phyloP scores from a whole-genome alignment of 2,113 vertebrate species.

The Kryptolebias marmoratus region DNA sequence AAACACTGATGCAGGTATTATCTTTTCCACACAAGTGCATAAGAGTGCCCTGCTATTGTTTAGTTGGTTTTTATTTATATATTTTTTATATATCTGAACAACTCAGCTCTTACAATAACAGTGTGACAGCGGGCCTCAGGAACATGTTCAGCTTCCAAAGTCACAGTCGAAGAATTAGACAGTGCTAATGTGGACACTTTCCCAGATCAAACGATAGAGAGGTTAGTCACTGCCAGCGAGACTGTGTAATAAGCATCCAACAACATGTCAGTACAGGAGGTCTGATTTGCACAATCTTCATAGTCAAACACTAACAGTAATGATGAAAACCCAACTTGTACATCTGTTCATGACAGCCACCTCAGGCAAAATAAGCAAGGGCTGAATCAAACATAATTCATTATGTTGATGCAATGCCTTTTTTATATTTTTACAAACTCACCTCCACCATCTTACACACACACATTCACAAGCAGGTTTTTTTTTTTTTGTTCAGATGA shows the following conservation, averaged over 20 bases:
- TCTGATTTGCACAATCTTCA: conserved; percentile 75
- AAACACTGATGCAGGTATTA: background rate
- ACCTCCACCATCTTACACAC: background rate
- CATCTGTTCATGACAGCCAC: conserved; percentile 77
- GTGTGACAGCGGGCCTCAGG: conserved; percentile 51
- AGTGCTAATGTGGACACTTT: conserved; percentile 78
- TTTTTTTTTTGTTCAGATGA: conserved; percentile 41
- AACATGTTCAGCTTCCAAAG: conserved; percentile 66
- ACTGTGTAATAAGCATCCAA: conserved; percentile 63
- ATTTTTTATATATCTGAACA: conserved; percentile 39
- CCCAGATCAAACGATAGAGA: conserved; percentile 70
- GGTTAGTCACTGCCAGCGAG: conserved; percentile 69
- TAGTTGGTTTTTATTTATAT: too few species aligned
- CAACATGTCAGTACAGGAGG: conserved; percentile 77
- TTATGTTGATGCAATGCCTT: conserved; percentile 67
- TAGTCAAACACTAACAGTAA: conserved; percentile 69
- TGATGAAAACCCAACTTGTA: conserved; percentile 77
- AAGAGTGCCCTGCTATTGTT: conserved; percentile 22
- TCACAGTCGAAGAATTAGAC: conserved; percentile 79
- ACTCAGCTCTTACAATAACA: conserved; percentile 39
- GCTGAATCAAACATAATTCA: conserved; percentile 81
- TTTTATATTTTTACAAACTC: conserved; percentile 48
- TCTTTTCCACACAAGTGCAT: conserved; percentile 27
- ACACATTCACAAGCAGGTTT: background rate
- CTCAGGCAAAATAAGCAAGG: conserved; percentile 71